Base-by-base conservation (phyloP, 92 coral and sea anemone genomes). In the Epizoanthus fatuus region DNA sequence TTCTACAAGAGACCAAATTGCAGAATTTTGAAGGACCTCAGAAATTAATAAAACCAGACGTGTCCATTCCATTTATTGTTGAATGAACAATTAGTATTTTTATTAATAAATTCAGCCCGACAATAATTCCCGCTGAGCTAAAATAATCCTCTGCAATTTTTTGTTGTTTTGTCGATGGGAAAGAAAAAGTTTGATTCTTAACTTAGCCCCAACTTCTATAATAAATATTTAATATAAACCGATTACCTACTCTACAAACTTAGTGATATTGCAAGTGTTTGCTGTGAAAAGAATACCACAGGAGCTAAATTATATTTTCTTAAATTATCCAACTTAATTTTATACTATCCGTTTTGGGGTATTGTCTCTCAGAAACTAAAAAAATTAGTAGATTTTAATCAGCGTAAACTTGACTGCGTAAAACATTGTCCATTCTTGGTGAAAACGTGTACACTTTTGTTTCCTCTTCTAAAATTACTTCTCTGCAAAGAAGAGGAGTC, bases 401-500 rank as follows among this genome's bases (percentile, higher is more conserved):
- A 52, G 79, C 17, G n/a, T 16, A 37, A 32, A 39, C 15, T n/a
- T 29, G 4, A 9, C 32, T 3, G 19, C 19, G 25, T 32, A 7
- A 57, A 60, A 75, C 67, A 57, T 75, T 57, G 81, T 53, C 40
- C 42, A 54, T 49, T 35, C 44, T 55, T 75, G 53, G 42, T 56
- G n/a, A 75, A 56, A 75, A 75, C 81, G 81, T 75, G 81, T 37
- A 56, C 51, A 75, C 81, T 56, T 75, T 55, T 75, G 66, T 57
- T 75, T 75, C n/a, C 17, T 38, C 53, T 17, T 57, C 47, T 38
- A 58, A 40, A 7, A n/a, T 19, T n/a, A 16, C 68, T 75, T 75
- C 19, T 58, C 68, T 47, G 13, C 19, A 56, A 57, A 39, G 53
- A 49, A 39, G 47, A 75, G 12, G 66, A 52, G 67, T 37, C n/a